Base-by-base conservation (phyloP, 2,113 vertebrate genomes). In the Mustelus asterias region DNA sequence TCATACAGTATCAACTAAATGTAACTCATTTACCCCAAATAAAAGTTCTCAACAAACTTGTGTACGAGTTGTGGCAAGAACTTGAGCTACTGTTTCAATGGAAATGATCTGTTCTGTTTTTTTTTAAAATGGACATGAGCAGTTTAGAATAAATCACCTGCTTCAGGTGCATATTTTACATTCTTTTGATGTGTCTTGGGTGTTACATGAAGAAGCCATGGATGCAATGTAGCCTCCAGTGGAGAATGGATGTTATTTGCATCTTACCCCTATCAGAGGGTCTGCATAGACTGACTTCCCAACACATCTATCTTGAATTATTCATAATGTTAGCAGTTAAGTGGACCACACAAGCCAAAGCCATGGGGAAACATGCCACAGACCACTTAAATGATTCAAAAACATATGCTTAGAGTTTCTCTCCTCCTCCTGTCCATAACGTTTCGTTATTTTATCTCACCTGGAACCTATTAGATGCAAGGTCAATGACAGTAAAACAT, bases 21-120 rank as follows among this genome's bases (percentile, higher is more conserved):
- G 92, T 95, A 95, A 95, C 94, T 95, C 67, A 95, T 95, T 95
- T 72, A 95, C 41, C 41, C 10, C 6, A 54, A 95, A 76, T 95
- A 95, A 95, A 54, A 95, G 94, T 95, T 72, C 93, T 70, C 41
- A 72, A 33, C 24, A n/a, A 60, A 90, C 48, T 89, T 89, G 92
- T 67, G 63, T 54, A 54, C 29, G 70, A 72, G 94, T 44, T 72
- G 69, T 95, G 9, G 69, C 44, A 26, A 94, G 24, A 22, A 48
- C n/a, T 93, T 58, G 48, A 58, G 11, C 26, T 67, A 24, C 26
- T 29, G 4, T 93, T 65, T 37, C 16, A 93, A 18, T 44, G 6
- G 89, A 33, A 65, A n/a, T 9, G 18, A 16, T 63, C 58, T 90
- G 10, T 58, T 48, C n/a, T n/a, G n/a, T n/a, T n/a, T n/a, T n/a